These are phyloP conservation scores for Antrozous pallidus DNA, from an alignment of 2,797 vertebrate genomes.

Conservation along the genomic window DNA sequence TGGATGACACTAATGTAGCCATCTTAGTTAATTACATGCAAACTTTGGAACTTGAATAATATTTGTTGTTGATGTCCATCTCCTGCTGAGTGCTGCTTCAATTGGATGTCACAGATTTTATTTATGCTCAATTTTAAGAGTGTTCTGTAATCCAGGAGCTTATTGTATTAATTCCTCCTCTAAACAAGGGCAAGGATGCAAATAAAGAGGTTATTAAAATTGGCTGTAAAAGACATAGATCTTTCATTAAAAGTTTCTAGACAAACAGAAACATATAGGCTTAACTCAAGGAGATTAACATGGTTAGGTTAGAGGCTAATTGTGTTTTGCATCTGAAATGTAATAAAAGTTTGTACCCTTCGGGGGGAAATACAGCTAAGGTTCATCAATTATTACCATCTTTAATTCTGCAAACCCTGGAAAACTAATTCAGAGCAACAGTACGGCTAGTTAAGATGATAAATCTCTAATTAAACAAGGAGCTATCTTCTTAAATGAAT, in stretches of 20 bases:
- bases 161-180: conserved; percentile 52
- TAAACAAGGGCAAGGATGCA: conserved; percentile 62
- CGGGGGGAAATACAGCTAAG: conserved; percentile 51
- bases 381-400: conserved; percentile 78
- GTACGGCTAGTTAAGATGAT: conserved; percentile 77
- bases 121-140: conserved; percentile 49
- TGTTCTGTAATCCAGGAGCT: conserved; percentile 42
- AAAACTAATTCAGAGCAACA: conserved; percentile 77
- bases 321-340: conserved; percentile 72
- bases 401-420: conserved; percentile 75
- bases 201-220: conserved; percentile 69
- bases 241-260: conserved; percentile 73
- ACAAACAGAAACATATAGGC: conserved; percentile 67
- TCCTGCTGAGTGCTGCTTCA: background rate
- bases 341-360: conserved; percentile 65
- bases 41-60: conserved; percentile 13
- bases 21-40: conserved; percentile 45
- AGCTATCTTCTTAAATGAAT: conserved; percentile 73
- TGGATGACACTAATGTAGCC: background rate
- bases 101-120: background rate
- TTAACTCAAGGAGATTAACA: conserved; percentile 69
- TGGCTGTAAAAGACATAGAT: conserved; percentile 68
- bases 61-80: conserved; percentile 1
- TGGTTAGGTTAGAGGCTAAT: conserved; percentile 74
- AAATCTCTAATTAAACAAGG: conserved; percentile 80